A percentile compares a stretch with the other conserved stretches of the same genome.
phyloP scores from a whole-genome alignment of 2,797 vertebrate species.

The Alauda arvensis region DNA sequence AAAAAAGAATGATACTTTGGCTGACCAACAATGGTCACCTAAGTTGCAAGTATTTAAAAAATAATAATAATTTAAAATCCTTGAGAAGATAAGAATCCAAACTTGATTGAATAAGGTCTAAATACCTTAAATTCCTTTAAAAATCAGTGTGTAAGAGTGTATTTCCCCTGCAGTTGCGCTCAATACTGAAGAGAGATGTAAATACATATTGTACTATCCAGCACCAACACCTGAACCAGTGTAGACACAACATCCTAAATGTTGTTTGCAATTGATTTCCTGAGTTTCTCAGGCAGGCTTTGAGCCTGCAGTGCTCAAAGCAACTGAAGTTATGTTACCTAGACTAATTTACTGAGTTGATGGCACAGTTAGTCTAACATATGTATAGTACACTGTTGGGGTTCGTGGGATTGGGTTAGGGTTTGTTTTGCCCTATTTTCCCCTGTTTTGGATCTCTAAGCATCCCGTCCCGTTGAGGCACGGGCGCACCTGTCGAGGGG shows the following conservation, averaged over 20 bases:
- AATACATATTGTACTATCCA: neutral
- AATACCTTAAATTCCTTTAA: neutral
- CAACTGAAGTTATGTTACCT: neutral
- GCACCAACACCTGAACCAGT: neutral
- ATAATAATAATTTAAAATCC: neutral
- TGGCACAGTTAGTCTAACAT: neutral
- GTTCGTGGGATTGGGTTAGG: too few relatives aligned
- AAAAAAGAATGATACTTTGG: neutral
- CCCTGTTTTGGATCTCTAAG: too few relatives aligned
- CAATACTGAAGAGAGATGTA: neutral
- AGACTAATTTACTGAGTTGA: neutral
- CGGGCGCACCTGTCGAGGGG: too few relatives aligned
- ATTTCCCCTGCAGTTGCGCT: neutral
- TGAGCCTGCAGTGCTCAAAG: neutral
- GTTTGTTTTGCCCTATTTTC: too few relatives aligned
- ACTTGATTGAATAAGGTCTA: neutral
- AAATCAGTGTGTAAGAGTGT: neutral
- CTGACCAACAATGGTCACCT: neutral
- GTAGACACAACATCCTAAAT: neutral
- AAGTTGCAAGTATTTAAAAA: neutral
- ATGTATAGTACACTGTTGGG: neutral
- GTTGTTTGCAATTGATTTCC: neutral
- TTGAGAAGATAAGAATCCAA: neutral
- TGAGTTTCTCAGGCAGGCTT: neutral
- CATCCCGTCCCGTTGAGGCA: too few relatives aligned